Base-by-base conservation (phyloP, 2,113 vertebrate species). In the Nerophis lumbriciformis region DNA sequence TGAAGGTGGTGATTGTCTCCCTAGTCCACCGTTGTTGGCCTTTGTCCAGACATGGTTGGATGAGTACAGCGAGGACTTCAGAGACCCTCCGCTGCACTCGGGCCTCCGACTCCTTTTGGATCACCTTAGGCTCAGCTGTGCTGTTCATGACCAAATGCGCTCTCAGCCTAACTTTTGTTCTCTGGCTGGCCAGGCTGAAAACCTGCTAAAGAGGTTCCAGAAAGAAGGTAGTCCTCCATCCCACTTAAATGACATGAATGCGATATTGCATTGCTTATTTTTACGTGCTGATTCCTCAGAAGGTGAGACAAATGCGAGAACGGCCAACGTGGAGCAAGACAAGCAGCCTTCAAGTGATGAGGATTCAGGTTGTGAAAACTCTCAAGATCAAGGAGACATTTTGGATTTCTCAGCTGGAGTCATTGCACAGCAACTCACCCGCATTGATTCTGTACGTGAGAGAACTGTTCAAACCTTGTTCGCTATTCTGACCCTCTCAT, bases 361-460 rank as follows among this genome's bases (percentile, higher is more conserved):
- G n/a, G 66, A 77, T 11, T 65, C 63, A 5, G 68, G 38, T n/a
- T 78, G 66, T 63, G 76, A 86, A 44, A 74, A 56, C 61, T 37
- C 44, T 13, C 59, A 1, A 42, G 78, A 83, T 60, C 75, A 72
- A 16, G 68, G 71, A 0, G 84, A 88, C 61, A 78, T 95, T 65
- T 86, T 93, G 87, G 90, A 91, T 50, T 91, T 93, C 69, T 76
- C 89, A 0, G 74, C 78, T 11, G 71, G 80, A 1, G 87, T 88
- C 53, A 78, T 95, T 13, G 93, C 93, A 0, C 91, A 94, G 68
- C 92, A 95, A 79, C 85, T 96, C 71, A 94, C 94, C 1, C 83
- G 81, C 5, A 68, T 88, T 61, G 94, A 96, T 50, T 88, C 88
- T 52, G 94, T 95, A 83, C 64, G 92, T 63, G 36, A 10, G 3